phyloP scores from a whole-genome alignment of 2,797 vertebrate genomes.

The Vultur gryphus region DNA sequence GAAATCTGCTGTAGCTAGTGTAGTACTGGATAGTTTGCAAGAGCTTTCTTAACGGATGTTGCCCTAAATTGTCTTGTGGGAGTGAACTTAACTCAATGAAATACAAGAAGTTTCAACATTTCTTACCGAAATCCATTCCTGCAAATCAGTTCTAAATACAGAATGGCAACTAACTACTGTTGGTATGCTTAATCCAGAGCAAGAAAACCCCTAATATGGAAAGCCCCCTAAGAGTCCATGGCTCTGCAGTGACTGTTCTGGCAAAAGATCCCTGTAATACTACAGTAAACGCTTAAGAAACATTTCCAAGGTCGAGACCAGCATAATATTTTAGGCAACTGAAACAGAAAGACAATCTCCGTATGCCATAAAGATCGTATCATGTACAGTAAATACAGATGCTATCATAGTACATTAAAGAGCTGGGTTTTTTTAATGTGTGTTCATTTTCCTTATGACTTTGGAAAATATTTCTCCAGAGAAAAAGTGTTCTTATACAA shows the following conservation, averaged over 20 bases:
- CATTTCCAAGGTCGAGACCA: slow-evolving; percentile 52
- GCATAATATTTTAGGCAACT: slow-evolving; percentile 52
- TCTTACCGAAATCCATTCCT: slow-evolving; percentile 22
- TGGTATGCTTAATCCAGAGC: slow-evolving; percentile 44
- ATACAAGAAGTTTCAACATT: slow-evolving; percentile 19
- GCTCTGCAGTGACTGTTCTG: slow-evolving; percentile 55
- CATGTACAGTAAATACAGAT: slow-evolving; percentile 31
- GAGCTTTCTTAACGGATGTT: neutral
- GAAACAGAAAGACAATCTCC: slow-evolving; percentile 22
- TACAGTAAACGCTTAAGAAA: slow-evolving; percentile 37
- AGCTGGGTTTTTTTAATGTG: neutral
- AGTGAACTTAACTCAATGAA: slow-evolving; percentile 27
- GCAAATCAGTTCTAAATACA: slow-evolving; percentile 56
- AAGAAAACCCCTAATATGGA: slow-evolving; percentile 62
- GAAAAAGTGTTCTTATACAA: neutral
- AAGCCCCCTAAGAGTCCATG: slow-evolving; percentile 36
- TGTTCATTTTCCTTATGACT: neutral
- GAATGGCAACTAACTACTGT: neutral
- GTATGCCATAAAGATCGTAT: slow-evolving; percentile 41
- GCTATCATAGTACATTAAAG: neutral
- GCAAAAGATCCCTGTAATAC: slow-evolving; percentile 20
- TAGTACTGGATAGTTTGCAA: neutral
- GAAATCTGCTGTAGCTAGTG: neutral
- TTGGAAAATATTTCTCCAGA: neutral
- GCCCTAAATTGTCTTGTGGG: neutral